Percentiles rank a stretch among this genome's conserved stretches.
phyloP scores from a whole-genome alignment of 2,797 vertebrate species.

The Tragopan temminckii region DNA sequence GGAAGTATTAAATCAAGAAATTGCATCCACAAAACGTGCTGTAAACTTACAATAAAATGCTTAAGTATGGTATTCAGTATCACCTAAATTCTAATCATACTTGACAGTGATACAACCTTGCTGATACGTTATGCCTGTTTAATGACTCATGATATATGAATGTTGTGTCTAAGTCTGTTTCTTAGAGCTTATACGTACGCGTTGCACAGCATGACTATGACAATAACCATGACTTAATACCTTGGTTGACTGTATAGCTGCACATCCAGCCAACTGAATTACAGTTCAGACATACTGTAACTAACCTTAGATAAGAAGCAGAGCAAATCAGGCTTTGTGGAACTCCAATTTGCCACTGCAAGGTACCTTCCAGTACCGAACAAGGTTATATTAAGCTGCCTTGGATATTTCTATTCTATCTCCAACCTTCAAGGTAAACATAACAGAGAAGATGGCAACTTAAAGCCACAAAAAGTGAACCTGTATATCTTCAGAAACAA shows the following conservation, averaged over 20 bases:
- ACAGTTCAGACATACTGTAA: constrained; percentile 14
- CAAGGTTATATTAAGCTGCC: not conserved
- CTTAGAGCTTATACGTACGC: not conserved
- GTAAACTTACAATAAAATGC: not conserved
- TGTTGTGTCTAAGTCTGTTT: not conserved
- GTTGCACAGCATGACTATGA: not conserved
- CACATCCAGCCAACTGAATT: constrained; percentile 1
- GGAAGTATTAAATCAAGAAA: not conserved
- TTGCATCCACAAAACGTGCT: not conserved
- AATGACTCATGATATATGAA: not conserved
- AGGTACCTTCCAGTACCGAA: not conserved
- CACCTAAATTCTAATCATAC: not conserved
- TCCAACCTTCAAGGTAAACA: not conserved
- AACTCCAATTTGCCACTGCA: not conserved
- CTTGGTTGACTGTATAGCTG: not conserved
- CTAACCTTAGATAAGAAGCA: constrained; percentile 12
- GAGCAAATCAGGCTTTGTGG: constrained; percentile 6
- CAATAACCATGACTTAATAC: not conserved
- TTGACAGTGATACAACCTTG: not conserved
- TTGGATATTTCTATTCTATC: not conserved
- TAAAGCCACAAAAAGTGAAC: not conserved
- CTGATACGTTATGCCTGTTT: not conserved
- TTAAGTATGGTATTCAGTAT: not conserved
- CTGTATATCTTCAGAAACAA: not conserved
- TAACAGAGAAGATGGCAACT: not conserved